Base-by-base conservation (phyloP, 2,888 invertebrate genomes). In the Tenthredo livida region DNA sequence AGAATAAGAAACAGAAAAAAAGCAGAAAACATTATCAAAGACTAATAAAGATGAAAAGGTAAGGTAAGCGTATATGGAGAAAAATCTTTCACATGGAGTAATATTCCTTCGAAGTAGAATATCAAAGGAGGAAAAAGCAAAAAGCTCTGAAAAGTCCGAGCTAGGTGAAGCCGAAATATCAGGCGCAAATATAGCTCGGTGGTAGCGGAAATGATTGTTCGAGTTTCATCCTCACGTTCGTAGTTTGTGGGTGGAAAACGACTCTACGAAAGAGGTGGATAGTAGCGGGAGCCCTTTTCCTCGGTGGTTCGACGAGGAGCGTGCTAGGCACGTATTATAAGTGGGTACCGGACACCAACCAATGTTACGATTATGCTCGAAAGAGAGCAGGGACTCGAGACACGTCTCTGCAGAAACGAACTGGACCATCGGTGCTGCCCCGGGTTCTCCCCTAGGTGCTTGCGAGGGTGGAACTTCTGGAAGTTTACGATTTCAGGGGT, bases 281-380 rank as follows among this genome's bases (percentile, higher is more conserved):
- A 73, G 40, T 9, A 43, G 21, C 9, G 33, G 29, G 29, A 54
- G 50, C 77, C 77, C 77, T 77, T 77, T 54, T 25, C 77, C 43
- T n/a, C 12, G 58, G 21, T 12, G 21, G 17, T 50, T 17, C 17
- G 15, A 15, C 9, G 25, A 61, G n/a, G 61, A 80, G 33, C 25
- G 58, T 80, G 80, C 80, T 10, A 58, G 61, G 80, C 80, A 80
- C 80, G 80, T 80, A 80, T 80, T 80, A 80, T 80, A 80, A 61
- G 78, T 78, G 78, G 78, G 54, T 54, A 78, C 43, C 54, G 78
- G 78, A 54, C 50, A 78, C 78, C 78, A 29, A 37, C 78, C 78
- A 80, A 80, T 80, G 80, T 80, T 80, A 80, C 80, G 80, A 80
- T 80, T 80, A 80, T 80, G 80, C 80, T 61, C 61, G 58, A 80